Evolutionary conservation across 2,113 vertebrate species (phyloP).

Genomic region (Tupaia tana): DNA sequence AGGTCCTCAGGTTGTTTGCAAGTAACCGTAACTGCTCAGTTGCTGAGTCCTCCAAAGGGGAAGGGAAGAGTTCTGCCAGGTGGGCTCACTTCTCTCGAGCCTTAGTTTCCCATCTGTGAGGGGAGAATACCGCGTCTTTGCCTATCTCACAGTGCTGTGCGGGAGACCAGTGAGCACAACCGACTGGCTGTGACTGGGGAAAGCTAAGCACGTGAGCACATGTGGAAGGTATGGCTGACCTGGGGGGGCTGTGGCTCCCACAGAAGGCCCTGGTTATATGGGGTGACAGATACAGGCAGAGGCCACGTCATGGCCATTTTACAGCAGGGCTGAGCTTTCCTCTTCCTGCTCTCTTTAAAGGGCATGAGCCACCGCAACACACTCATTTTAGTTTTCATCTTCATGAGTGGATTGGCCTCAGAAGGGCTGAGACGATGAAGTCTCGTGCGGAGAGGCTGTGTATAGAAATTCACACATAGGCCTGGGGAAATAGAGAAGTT

Average conservation of each 20-base stretch:
- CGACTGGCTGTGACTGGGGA: not conserved
- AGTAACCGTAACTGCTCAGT: not conserved
- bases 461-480: not conserved
- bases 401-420: not conserved
- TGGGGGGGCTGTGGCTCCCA: not conserved
- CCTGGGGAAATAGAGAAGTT: not conserved
- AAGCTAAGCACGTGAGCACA: not conserved
- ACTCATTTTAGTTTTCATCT: not conserved
- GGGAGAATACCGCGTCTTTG: not conserved
- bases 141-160: not conserved
- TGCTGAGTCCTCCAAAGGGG: not conserved
- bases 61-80: not conserved
- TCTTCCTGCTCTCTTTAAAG: not conserved
- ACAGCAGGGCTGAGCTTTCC: not conserved
- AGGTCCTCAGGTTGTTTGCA: conserved; percentile 25
- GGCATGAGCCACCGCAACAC: no score
- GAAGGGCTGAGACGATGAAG: not conserved
- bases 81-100: not conserved
- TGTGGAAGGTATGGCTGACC: not conserved
- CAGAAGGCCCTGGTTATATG: not conserved
- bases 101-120: not conserved
- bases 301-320: not conserved
- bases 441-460: not conserved
- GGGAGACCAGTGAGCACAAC: not conserved
- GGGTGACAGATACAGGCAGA: not conserved